phyloP scores from a whole-genome alignment of 2,797 vertebrate genomes.

The Coilia nasus region DNA sequence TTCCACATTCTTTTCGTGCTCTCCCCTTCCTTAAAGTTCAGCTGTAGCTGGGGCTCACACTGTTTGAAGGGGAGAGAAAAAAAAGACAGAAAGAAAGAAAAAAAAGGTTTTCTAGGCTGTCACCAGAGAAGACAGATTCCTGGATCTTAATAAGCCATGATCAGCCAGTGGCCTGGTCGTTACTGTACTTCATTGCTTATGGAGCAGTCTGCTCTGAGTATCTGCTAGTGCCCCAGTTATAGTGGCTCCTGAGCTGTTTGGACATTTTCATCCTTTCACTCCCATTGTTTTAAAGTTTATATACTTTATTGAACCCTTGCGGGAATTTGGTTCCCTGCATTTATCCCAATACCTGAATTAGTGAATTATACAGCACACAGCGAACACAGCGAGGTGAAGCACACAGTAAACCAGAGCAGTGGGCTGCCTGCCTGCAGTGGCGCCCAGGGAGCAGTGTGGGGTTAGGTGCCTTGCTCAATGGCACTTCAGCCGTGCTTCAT shows the following conservation, averaged over 20 bases:
- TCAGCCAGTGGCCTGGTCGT: constrained; percentile 39
- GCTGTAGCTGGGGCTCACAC: constrained; percentile 40
- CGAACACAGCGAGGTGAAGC: too few relatives aligned
- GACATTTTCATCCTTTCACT: background rate
- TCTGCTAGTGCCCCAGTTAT: background rate
- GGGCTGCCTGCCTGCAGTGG: too few relatives aligned
- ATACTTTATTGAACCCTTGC: too few relatives aligned
- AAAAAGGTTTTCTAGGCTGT: constrained; percentile 39
- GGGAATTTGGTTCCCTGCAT: too few relatives aligned
- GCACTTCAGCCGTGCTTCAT: too few relatives aligned
- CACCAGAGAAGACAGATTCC: constrained; percentile 53
- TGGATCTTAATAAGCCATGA: constrained; percentile 55
- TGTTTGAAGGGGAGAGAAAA: background rate
- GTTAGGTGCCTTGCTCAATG: too few relatives aligned
- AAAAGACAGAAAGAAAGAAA: constrained; percentile 21
- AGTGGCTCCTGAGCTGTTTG: background rate
- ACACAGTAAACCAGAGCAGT: too few relatives aligned
- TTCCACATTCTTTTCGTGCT: constrained; percentile 51
- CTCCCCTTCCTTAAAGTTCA: constrained; percentile 42
- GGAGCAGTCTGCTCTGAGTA: background rate
- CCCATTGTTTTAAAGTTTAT: too few relatives aligned
- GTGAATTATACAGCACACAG: too few relatives aligned
- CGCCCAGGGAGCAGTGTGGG: too few relatives aligned
- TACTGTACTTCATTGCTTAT: background rate
- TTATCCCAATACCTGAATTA: too few relatives aligned